Conservation (phyloP, 2,113 vertebrate species). For the Nestor notabilis region DNA sequence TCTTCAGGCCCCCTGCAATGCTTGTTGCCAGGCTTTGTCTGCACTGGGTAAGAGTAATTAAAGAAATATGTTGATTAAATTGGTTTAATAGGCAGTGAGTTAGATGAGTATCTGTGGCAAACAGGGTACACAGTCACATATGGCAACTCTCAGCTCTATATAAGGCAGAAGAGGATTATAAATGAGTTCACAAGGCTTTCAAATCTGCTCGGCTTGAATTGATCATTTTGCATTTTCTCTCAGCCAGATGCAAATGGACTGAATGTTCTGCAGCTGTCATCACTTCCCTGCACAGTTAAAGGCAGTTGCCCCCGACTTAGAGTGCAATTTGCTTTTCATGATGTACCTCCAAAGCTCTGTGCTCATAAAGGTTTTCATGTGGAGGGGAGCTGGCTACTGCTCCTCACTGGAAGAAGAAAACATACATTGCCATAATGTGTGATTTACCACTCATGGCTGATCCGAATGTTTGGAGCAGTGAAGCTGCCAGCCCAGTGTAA, state of each 20-base stretch:
- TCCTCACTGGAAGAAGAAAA: constrained; percentile 22
- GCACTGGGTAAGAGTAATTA: constrained; percentile 8
- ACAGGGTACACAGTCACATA: not conserved
- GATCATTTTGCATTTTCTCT: constrained; percentile 11
- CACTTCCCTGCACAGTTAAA: constrained; percentile 22
- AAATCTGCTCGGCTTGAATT: not conserved
- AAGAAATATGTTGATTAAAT: not conserved
- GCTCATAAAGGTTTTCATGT: constrained; percentile 40
- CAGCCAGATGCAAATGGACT: constrained; percentile 17
- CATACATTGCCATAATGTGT: not conserved
- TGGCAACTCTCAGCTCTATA: not conserved
- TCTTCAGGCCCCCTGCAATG: constrained; percentile 22
- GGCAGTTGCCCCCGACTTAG: constrained; percentile 36
- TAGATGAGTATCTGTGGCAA: constrained; percentile 6
- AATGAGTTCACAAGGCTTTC: constrained; percentile 4
- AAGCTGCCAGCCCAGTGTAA: not conserved
- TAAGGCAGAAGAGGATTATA: constrained; percentile 3
- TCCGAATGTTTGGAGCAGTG: not conserved
- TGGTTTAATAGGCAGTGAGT: constrained; percentile 20
- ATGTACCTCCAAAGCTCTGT: constrained; percentile 29
- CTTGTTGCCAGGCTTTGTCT: constrained; percentile 40
- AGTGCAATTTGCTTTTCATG: constrained; percentile 37
- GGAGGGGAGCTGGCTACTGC: constrained; percentile 38
- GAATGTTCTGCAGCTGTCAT: constrained; percentile 49
- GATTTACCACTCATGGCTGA: constrained; percentile 9